phyloP scores from a whole-genome alignment of 2,797 vertebrate genomes.

The Zenarchopterus dispar region DNA sequence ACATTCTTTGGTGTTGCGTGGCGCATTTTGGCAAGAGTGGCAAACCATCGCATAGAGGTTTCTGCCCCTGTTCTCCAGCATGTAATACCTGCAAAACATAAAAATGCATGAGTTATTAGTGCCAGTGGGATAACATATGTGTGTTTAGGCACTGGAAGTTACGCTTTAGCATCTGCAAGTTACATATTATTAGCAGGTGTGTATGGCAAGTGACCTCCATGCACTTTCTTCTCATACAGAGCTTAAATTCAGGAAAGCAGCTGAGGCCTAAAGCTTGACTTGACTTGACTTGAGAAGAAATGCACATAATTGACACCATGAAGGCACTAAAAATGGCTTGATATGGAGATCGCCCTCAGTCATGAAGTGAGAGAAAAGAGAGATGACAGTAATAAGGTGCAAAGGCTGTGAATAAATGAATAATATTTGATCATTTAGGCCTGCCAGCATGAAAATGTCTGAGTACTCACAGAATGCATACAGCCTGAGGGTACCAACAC shows the following conservation, averaged over 20 bases:
- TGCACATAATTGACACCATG: slow-evolving; percentile 59
- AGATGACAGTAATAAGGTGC: slow-evolving; percentile 7
- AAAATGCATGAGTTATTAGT: not conserved
- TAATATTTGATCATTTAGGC: slow-evolving; percentile 47
- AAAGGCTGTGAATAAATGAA: slow-evolving; percentile 19
- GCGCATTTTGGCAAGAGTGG: slow-evolving; percentile 93
- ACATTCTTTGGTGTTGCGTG: slow-evolving; percentile 96
- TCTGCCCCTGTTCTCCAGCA: slow-evolving; percentile 91
- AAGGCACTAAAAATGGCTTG: slow-evolving; percentile 35
- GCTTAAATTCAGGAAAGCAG: slow-evolving; percentile 26
- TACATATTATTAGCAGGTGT: not conserved
- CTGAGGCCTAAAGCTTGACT: slow-evolving; percentile 66
- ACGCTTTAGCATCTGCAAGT: not conserved
- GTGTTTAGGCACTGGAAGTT: not conserved
- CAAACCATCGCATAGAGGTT: slow-evolving; percentile 96
- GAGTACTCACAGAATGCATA: slow-evolving; percentile 4
- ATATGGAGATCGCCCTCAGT: slow-evolving; percentile 49
- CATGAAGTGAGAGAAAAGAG: slow-evolving; percentile 20
- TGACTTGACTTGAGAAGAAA: slow-evolving; percentile 23
- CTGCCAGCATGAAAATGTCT: slow-evolving; percentile 26
- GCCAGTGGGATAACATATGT: not conserved
- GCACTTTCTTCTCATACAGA: slow-evolving; percentile 6
- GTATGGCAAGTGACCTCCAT: slow-evolving; percentile 10
- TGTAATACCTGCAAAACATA: slow-evolving; percentile 88
- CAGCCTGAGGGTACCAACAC: slow-evolving; percentile 12